Evolutionary conservation across 2,888 invertebrate species (phyloP).

Genomic region (Synanthedon andrenaeformis): DNA sequence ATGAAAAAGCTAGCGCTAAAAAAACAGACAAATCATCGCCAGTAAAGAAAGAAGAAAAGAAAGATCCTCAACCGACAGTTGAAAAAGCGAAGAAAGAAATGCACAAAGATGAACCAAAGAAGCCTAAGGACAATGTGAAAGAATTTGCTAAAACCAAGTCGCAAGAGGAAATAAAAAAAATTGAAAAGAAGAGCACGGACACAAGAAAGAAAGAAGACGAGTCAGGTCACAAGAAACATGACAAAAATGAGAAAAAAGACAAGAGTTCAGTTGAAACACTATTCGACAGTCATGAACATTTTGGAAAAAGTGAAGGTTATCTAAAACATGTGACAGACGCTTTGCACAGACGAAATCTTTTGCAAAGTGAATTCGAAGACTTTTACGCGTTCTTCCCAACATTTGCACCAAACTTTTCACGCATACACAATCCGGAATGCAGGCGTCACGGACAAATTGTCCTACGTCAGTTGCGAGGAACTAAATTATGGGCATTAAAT

Average conservation of each 20-base stretch:
- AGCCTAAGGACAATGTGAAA: constrained; percentile 4
- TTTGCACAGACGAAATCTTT: constrained; percentile 48
- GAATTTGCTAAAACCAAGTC: constrained; percentile 9
- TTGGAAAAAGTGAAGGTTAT: constrained; percentile 23
- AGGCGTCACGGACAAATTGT: constrained; percentile 77
- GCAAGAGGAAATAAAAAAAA: constrained; percentile 8
- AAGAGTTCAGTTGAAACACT: constrained; percentile 20
- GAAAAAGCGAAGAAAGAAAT: constrained; percentile 12
- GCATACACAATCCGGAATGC: constrained; percentile 74
- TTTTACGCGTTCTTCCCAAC: constrained; percentile 75
- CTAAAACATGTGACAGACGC: constrained; percentile 48
- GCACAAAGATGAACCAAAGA: constrained; percentile 2
- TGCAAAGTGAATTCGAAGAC: constrained; percentile 70
- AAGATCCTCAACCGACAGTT: constrained; percentile 10
- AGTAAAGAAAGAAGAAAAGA: constrained; percentile 14
- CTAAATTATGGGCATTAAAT: constrained; percentile 79
- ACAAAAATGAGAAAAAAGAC: constrained; percentile 19
- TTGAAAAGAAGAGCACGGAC: constrained; percentile 2
- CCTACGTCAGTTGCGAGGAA: constrained; percentile 74
- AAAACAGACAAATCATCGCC: constrained; percentile 1
- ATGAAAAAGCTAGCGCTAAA: background rate
- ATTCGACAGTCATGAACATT: constrained; percentile 21
- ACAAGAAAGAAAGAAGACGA: constrained; percentile 8
- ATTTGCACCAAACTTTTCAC: constrained; percentile 76
- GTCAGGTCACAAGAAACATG: constrained; percentile 5